phyloP scores from a whole-genome alignment of 23 tunicate genomes.

The Phallusia fumigata region DNA sequence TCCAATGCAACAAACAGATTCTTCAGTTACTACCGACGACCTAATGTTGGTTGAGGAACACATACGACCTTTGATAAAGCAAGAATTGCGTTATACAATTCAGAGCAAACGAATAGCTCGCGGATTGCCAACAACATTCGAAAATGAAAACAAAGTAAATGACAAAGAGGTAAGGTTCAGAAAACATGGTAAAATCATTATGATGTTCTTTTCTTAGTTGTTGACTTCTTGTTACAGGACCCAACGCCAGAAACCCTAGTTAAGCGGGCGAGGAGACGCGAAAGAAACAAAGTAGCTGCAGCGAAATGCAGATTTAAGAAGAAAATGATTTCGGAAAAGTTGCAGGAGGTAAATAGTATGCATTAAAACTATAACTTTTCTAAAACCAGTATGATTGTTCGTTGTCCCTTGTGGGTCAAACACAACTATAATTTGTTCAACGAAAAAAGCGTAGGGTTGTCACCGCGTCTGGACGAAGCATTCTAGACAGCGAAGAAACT shows the following conservation, averaged over 20 bases:
- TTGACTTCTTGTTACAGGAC: conserved; percentile 16
- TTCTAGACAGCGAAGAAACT: too few species aligned
- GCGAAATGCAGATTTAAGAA: conserved; percentile 93
- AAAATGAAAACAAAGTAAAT: conserved; percentile 63
- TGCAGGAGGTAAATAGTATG: conserved; percentile 49
- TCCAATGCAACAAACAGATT: conserved; percentile 14
- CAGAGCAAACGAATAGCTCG: conserved; percentile 74
- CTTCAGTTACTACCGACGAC: conserved; percentile 39
- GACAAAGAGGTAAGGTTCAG: conserved; percentile 42
- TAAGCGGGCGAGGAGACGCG: conserved; percentile 70
- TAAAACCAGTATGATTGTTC: too few species aligned
- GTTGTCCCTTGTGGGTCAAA: too few species aligned
- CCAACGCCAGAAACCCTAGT: conserved; percentile 44
- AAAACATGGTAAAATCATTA: neutral
- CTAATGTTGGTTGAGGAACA: conserved; percentile 76
- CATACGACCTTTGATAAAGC: conserved; percentile 83
- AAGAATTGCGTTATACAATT: conserved; percentile 76
- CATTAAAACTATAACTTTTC: too few species aligned
- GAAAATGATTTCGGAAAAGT: conserved; percentile 71
- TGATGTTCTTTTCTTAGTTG: neutral
- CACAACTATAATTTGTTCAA: too few species aligned
- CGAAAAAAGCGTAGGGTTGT: too few species aligned
- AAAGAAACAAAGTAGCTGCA: conserved; percentile 92
- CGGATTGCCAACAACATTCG: conserved; percentile 73
- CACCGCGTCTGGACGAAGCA: too few species aligned